Percentiles rank a stretch among this genome's conserved stretches.
Evolutionary conservation across 2,888 invertebrate genomes (phyloP).

Genomic region (Meandrusa payeni): DNA sequence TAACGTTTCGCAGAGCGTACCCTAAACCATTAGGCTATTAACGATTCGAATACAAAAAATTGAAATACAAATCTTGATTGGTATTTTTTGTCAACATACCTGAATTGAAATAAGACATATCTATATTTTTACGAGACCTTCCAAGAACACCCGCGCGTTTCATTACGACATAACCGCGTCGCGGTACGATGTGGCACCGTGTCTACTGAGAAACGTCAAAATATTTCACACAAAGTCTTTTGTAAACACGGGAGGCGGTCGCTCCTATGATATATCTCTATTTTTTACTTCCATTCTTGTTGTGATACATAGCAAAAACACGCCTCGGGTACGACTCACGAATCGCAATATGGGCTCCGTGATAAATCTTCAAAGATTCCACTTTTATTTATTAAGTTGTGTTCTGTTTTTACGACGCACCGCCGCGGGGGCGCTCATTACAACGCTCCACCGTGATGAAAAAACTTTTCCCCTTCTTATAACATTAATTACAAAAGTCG

Average conservation of each 20-base stretch:
- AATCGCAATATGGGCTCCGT: slow-evolving; percentile 64
- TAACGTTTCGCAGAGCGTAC: no score
- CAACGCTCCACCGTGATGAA: slow-evolving; percentile 66
- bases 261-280: slow-evolving; percentile 60
- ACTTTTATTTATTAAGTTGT: slow-evolving; percentile 79
- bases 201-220: slow-evolving; percentile 73
- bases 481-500: slow-evolving; percentile 75
- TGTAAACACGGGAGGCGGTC: slow-evolving; percentile 56
- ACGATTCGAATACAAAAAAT: no score
- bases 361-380: slow-evolving; percentile 77
- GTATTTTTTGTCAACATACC: no score
- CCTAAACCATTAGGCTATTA: no score
- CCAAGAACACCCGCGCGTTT: slow-evolving; percentile 46
- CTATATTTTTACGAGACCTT: slow-evolving; percentile 35
- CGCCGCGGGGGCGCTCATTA: slow-evolving; percentile 74
- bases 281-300: slow-evolving; percentile 55
- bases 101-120: slow-evolving; percentile 18
- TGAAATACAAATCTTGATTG: no score
- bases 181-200: slow-evolving; percentile 34
- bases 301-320: slow-evolving; percentile 53
- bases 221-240: slow-evolving; percentile 63
- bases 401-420: slow-evolving; percentile 73
- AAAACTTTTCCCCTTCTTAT: slow-evolving; percentile 76
- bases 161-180: slow-evolving; percentile 35
- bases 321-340: slow-evolving; percentile 54